Percentiles rank a stretch among this genome's conserved stretches.
Conservation (phyloP, 2,113 vertebrate genomes). For the Campylomormyrus tamandua region DNA sequence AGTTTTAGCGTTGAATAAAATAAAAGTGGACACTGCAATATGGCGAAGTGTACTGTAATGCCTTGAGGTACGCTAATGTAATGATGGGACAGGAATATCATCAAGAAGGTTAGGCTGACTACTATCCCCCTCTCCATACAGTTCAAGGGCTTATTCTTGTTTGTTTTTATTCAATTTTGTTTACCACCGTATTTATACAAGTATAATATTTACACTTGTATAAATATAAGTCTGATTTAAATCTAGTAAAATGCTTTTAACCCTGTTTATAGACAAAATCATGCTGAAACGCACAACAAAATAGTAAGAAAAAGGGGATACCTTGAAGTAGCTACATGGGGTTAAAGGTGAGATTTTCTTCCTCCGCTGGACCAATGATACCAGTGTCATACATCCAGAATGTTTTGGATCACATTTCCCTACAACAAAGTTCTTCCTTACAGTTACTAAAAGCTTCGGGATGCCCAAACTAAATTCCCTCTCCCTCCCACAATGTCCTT, state of each 20-base stretch:
- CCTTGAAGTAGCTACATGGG: not conserved
- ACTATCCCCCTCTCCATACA: not conserved
- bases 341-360: not conserved
- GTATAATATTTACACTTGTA: not conserved
- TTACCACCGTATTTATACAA: not conserved
- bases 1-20: not conserved
- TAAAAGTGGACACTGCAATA: not conserved
- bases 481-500: not conserved
- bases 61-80: not conserved
- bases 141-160: not conserved
- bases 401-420: not conserved
- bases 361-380: not conserved
- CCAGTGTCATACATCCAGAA: not conserved
- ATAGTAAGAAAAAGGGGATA: not conserved
- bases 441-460: not conserved
- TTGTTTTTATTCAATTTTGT: not conserved
- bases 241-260: not conserved
- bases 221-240: not conserved
- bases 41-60: not conserved
- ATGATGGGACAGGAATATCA: not conserved
- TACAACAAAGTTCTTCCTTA: not conserved
- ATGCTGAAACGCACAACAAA: slow-evolving; percentile 4
- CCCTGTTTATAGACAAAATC: not conserved
- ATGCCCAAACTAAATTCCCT: not conserved
- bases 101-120: not conserved